phyloP scores from a whole-genome alignment of 2,888 invertebrate genomes.

The Lithosia quadra region DNA sequence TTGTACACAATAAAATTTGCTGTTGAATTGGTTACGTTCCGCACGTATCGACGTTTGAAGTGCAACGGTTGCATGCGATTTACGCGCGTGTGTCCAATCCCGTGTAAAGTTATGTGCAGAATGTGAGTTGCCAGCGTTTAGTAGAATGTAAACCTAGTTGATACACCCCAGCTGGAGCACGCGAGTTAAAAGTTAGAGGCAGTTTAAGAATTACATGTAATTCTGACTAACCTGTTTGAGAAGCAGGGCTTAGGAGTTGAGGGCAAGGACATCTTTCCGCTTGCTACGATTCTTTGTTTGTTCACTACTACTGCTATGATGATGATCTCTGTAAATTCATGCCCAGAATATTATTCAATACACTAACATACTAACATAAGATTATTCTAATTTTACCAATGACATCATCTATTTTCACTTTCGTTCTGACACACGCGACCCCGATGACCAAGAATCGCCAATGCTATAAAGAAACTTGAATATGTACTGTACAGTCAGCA shows the following conservation, averaged over 20 bases:
- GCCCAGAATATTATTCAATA: too few species aligned
- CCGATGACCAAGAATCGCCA: neutral
- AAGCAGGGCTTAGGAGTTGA: too few species aligned
- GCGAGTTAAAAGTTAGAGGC: neutral
- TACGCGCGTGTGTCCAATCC: neutral
- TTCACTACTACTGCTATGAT: too few species aligned
- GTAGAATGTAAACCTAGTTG: neutral
- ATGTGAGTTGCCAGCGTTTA: neutral
- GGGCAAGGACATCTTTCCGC: too few species aligned
- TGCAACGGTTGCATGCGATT: neutral
- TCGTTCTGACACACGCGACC: neutral
- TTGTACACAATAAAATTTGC: neutral
- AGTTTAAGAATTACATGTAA: neutral
- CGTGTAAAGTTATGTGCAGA: neutral
- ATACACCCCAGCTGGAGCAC: neutral
- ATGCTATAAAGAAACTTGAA: slow-evolving; percentile 2
- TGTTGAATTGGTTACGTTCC: neutral
- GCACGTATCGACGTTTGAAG: neutral
- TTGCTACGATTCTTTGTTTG: too few species aligned
- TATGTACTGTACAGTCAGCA: neutral
- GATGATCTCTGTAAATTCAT: neutral
- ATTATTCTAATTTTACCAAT: neutral
- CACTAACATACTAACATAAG: too few species aligned
- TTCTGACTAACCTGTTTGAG: too few species aligned
- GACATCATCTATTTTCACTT: slow-evolving; percentile 8